Conservation (phyloP, 2,797 vertebrate species). For the Notolabrus celidotus region DNA sequence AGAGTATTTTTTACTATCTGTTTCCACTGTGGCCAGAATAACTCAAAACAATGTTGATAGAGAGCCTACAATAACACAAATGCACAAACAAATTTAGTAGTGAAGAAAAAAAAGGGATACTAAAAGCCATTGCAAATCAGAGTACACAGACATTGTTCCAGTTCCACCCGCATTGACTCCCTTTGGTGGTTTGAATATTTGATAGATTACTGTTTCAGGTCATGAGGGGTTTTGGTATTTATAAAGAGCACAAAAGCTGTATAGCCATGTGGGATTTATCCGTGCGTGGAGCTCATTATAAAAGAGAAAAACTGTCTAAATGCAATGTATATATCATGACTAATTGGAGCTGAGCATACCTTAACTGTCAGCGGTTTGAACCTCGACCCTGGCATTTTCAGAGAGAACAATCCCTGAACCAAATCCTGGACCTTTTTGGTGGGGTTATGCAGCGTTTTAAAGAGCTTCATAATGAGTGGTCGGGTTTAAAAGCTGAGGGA, state of each 20-base stretch:
- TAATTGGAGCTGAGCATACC: conserved; percentile 74
- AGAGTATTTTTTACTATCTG: too few species aligned
- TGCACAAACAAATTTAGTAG: not conserved
- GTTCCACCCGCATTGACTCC: not conserved
- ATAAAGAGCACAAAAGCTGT: conserved; percentile 66
- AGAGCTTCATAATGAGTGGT: conserved; percentile 72
- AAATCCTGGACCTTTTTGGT: conserved; percentile 61
- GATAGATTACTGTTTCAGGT: conserved; percentile 43
- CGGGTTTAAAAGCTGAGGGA: conserved; percentile 78
- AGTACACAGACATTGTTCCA: too few species aligned
- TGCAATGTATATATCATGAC: conserved; percentile 54
- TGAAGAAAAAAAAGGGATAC: not conserved
- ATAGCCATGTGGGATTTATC: conserved; percentile 38
- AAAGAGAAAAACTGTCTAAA: conserved; percentile 53
- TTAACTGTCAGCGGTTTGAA: conserved; percentile 67
- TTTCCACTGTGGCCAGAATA: too few species aligned
- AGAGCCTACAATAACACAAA: not conserved
- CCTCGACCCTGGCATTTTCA: conserved; percentile 74
- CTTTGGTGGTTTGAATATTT: conserved; percentile 48
- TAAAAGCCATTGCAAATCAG: not conserved
- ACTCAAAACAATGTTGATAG: too few species aligned
- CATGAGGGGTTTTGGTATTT: conserved; percentile 36
- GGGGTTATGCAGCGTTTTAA: conserved; percentile 62
- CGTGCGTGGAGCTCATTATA: conserved; percentile 58
- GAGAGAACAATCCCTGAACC: conserved; percentile 60